Base-by-base conservation (phyloP, 2,888 invertebrate genomes). In the Eupsilia transversa region DNA sequence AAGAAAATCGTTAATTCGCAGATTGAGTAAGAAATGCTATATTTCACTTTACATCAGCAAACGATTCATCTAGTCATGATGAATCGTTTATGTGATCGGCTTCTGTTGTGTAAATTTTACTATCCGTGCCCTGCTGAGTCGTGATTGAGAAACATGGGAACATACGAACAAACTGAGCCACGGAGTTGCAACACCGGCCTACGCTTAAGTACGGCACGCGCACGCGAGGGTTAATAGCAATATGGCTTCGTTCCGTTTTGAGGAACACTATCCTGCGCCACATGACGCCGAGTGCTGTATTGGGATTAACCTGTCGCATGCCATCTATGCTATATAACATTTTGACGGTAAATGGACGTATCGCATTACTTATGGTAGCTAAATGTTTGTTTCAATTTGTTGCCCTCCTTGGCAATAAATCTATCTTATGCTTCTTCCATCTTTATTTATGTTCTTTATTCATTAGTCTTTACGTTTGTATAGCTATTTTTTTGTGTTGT, bases 191-290 rank as follows among this genome's bases (percentile, higher is more conserved):
- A 80, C 69, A 72, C 30, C 59, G 59, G 38, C 46, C 23, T 52
- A 38, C 41, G 38, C 4, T 59, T 72, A 69, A 27, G 38, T 57
- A 20, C 27, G 30, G 59, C n/a, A 17, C 17, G 66, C 23, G n/a
- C 77, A 77, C 67, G 67, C 79, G 43, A 78, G 68, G 68, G 52
- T 43, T 57, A 17, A 35, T 30, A 78, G 20, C 70, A 52, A n/a
- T 46, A 79, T 6, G 77, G 80, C 73, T 77, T 77, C 87, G 66
- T 81, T 81, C 82, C 79, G 80, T 76, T 82, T 82, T 72, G 65
- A 68, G 78, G 67, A 80, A 84, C 70, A 72, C 69, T 74, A 89
- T 82, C 79, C 80, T 71, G 52, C 43, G 49, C 78, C 84, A 84
- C 71, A 86, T 84, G 87, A 67, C 78, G 77, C 67, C 73, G 12